Evolutionary conservation across 2,888 invertebrate genomes (phyloP).

Genomic region (Caenorhabditis sinica): DNA sequence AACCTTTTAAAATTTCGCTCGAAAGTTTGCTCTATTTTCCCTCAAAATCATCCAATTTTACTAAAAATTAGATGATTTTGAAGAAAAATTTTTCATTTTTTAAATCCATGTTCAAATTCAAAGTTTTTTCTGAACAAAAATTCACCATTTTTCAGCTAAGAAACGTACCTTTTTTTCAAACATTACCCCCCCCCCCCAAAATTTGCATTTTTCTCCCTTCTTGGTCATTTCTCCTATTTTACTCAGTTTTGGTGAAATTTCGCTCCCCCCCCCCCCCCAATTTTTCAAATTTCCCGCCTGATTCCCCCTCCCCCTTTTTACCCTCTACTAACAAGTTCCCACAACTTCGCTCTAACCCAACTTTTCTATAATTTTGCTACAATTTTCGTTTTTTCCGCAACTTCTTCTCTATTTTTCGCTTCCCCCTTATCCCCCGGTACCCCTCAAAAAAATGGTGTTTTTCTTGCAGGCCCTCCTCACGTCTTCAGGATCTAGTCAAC

Average conservation of each 20-base stretch:
- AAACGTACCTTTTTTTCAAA: no score
- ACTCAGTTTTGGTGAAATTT: no score
- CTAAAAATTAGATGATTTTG: no score
- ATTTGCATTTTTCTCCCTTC: no score
- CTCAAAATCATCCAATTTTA: no score
- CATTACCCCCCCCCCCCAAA: no score
- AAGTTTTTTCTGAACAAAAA: conserved; percentile 2
- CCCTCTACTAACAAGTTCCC: neutral
- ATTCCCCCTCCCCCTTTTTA: no score
- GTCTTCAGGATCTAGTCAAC: conserved; percentile 4
- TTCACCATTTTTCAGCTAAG: neutral
- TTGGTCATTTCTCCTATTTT: no score
- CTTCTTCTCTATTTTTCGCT: neutral
- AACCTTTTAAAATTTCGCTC: no score
- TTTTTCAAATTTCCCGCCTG: neutral
- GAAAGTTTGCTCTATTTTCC: no score
- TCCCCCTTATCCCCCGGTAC: conserved; percentile 11
- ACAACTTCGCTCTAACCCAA: neutral
- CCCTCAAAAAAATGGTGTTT: conserved; percentile 46
- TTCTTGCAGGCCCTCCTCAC: conserved; percentile 38
- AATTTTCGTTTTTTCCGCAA: conserved; percentile 2
- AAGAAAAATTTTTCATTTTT: no score
- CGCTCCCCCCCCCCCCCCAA: neutral
- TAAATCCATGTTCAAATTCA: neutral
- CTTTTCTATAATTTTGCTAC: conserved; percentile 8